Base-by-base conservation (phyloP, 2,888 invertebrate species). In the Micoletzkya japonica region DNA sequence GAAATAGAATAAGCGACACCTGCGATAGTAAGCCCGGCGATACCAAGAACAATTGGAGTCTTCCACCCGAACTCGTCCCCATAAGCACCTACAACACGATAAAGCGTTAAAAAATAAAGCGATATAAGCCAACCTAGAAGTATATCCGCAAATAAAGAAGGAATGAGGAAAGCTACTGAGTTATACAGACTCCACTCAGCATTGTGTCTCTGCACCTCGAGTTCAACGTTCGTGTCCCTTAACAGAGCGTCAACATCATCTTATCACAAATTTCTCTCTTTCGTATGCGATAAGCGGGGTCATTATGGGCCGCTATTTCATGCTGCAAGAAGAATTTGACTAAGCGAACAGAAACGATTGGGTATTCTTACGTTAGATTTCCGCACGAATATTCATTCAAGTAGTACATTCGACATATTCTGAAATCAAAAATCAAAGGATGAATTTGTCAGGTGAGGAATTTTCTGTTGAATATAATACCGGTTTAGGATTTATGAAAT, bases 31-130 rank as follows among this genome's bases (percentile, higher is more conserved):
- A 56, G 56, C 39, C 67, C 76, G 3, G 58, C 54, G 20, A 77
- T 74, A 7, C 79, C 77, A 4, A 80, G 61, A n/a, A 80, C 52
- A 57, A 79, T 80, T 59, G 73, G 76, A 3, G 74, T 70, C 61
- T 79, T 73, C n/a, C 79, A 70, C 4, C 77, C 79, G 61, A 78
- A 72, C n/a, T 74, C 72, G 64, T 79, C 79, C 1, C 79, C 79
- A 54, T 75, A 79, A 2, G 79, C 73, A 1, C 78, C 76, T 75
- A 24, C 6, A 14, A 52, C 6, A 52, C 10, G 20, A 44, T 44
- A 44, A 44, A 44, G 10, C 10, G 20, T 44, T 44, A 44, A 44
- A 20, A 20, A 34, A 44, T 14, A 14, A 44, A 14, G 20, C 20
- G 10, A 44, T 44, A 10, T 10, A 44, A 34, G 0, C 54, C 30